Evolutionary conservation across 2,797 vertebrate species (phyloP), one percentile per base, ranked within the genome.

Genomic region (Girardinus metallicus): DNA sequence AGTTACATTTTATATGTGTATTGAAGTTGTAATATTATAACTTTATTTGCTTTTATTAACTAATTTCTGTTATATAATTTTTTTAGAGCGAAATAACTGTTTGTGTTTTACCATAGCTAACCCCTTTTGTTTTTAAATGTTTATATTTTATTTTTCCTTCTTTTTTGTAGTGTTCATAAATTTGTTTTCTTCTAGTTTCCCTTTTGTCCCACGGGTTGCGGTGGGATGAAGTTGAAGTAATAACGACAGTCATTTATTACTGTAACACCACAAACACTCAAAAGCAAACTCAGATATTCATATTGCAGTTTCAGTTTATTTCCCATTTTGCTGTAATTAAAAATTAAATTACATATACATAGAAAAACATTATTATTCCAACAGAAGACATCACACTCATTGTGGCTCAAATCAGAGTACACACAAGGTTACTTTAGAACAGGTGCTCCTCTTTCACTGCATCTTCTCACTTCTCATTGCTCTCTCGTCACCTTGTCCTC

Each of bases 291-390:
- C 72, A 74, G 36, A 51, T 4, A 80, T 0, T 10, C 31, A 1
- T 51, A 21, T 12, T 43, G 72, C 77, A 3, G 41, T 85, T 90
- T 83, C 31, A 86, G 76, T 94, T 95, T 94, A 92, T 92, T 94
- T 89, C 60, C 68, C 23, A 87, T 85, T 85, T 82, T 89, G n/a
- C 44, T 84, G 91, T 88, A 81, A 84, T 91, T 74, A 91, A 94
- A 95, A 94, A 91, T 90, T 43, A 87, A 93, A 89, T 86, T 87
- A 92, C 89, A 93, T 86, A 88, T 89, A 94, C 87, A 94, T 93
- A 94, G 85, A 94, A 95, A 94, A 95, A 93, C 87, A 90, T 39
- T 89, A 82, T 89, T 49, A 15, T 86, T 91, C 73, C 73, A 68
- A 93, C 75, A 92, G 85, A 85, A 91, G 82, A 83, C 79, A 80